Evolutionary conservation across 2,113 vertebrate genomes (phyloP).

Genomic region (Pipra filicauda): DNA sequence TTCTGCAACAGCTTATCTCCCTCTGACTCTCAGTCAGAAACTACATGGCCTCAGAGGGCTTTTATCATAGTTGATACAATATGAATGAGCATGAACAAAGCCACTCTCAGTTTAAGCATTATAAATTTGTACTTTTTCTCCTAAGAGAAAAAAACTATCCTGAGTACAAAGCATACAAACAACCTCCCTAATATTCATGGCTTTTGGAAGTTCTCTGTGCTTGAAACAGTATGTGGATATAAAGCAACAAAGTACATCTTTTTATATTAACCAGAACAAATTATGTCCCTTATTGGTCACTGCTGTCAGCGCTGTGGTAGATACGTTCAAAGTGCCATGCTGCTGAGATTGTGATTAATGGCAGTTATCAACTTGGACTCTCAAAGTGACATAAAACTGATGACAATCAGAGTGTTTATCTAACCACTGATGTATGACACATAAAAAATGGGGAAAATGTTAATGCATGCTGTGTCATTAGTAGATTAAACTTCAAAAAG

Average conservation of each 20-base stretch:
- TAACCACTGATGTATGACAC: slow-evolving; percentile 14
- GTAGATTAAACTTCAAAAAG: slow-evolving; percentile 12
- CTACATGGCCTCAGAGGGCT: background rate
- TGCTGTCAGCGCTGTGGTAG: background rate
- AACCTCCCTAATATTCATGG: background rate
- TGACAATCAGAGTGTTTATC: slow-evolving; percentile 47
- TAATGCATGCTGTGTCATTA: slow-evolving; percentile 21
- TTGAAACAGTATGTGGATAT: background rate
- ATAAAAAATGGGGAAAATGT: slow-evolving; percentile 9
- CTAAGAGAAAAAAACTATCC: background rate
- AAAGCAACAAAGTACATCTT: background rate
- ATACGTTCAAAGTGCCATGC: background rate
- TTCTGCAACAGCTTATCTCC: background rate
- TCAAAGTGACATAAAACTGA: slow-evolving; percentile 31
- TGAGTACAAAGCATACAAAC: background rate
- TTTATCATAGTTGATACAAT: background rate
- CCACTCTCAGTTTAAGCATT: background rate
- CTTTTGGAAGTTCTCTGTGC: background rate
- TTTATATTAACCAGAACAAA: background rate
- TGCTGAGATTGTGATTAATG: slow-evolving; percentile 49
- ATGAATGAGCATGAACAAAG: background rate
- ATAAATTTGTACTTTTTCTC: background rate
- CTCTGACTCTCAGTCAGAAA: background rate
- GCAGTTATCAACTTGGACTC: background rate
- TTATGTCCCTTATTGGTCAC: background rate